These are phyloP conservation scores for Tenthredo livida DNA, from an alignment of 2,888 invertebrate species.

Conservation along the genomic window DNA sequence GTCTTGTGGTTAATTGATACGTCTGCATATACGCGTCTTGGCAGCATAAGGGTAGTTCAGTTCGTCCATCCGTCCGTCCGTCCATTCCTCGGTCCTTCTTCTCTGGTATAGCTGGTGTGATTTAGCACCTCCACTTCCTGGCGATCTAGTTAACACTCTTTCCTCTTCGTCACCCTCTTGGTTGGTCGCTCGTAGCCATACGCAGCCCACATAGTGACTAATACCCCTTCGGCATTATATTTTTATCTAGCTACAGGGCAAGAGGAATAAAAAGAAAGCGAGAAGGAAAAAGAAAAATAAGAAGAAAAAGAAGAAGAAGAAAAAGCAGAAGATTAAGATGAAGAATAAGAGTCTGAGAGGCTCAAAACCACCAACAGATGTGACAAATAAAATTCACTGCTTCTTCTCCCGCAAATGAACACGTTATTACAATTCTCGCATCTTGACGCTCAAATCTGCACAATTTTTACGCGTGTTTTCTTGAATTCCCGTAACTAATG, in stretches of 20 bases:
- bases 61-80: not conserved
- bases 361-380: conserved; percentile 42
- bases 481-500: no score
- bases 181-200: conserved; percentile 52
- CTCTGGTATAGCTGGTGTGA: conserved; percentile 62
- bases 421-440: not conserved
- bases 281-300: not conserved
- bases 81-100: conserved; percentile 49
- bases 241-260: conserved; percentile 65
- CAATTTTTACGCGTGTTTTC: no score
- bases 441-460: not conserved
- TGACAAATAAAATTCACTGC: conserved; percentile 39
- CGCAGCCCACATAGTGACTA: conserved; percentile 63
- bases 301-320: not conserved
- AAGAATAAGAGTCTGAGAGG: not conserved
- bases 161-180: conserved; percentile 54
- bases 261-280: not conserved
- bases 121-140: conserved; percentile 70
- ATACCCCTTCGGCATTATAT: conserved; percentile 68
- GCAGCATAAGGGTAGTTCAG: not conserved
- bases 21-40: conserved; percentile 59
- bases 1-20: conserved; percentile 71
- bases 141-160: conserved; percentile 71
- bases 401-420: not conserved
- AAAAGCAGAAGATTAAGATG: not conserved